Evolutionary conservation across 1,140 invertebrate genomes (phyloP).

Genomic region (Parasteatoda tepidariorum): DNA sequence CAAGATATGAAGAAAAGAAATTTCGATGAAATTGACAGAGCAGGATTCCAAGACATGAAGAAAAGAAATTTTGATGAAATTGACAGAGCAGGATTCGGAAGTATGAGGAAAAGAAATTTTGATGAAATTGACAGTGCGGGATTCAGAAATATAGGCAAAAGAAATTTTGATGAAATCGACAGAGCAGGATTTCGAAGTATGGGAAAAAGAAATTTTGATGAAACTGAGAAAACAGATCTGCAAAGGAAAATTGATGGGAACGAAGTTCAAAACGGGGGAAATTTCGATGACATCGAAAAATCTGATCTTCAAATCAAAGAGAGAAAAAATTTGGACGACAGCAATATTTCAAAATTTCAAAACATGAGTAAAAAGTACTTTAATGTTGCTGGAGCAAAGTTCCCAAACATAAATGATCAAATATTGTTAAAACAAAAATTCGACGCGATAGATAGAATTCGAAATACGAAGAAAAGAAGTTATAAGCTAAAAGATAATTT

Average conservation of each 20-base stretch:
- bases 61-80: slow-evolving; percentile 64
- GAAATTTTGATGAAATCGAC: slow-evolving; percentile 66
- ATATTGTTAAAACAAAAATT: no score
- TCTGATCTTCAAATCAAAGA: no score
- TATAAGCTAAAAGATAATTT: no score
- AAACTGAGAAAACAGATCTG: slow-evolving; percentile 74
- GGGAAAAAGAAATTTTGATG: slow-evolving; percentile 74
- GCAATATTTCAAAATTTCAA: no score
- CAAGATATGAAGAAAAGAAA: slow-evolving; percentile 65
- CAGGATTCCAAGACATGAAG: not conserved
- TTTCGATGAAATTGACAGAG: not conserved
- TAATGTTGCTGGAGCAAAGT: no score
- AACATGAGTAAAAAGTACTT: no score
- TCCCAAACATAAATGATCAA: no score
- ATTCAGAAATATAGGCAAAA: slow-evolving; percentile 59
- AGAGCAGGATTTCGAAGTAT: slow-evolving; percentile 46
- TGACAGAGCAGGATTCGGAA: no score
- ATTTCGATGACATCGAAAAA: slow-evolving; percentile 67
- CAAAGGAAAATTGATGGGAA: slow-evolving; percentile 72
- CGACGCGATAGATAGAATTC: no score
- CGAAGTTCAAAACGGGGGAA: slow-evolving; percentile 72
- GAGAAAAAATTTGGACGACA: no score
- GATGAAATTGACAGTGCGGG: slow-evolving; percentile 28
- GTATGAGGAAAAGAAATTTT: slow-evolving; percentile 55
- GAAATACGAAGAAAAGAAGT: no score